Conservation (phyloP, 2,888 invertebrate species). For the Aphidoletes aphidimyza region DNA sequence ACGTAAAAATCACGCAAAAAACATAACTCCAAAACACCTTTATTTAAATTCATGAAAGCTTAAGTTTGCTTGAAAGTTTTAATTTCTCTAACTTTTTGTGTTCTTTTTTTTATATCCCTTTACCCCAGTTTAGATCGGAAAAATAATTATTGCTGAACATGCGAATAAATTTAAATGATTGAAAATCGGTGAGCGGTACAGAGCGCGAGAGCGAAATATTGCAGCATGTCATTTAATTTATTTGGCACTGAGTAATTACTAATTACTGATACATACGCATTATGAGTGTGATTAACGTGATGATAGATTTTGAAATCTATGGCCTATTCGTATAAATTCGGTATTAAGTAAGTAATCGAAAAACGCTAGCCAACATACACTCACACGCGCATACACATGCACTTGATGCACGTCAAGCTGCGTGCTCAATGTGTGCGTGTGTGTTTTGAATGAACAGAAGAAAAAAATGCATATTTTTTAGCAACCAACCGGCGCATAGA, state of each 20-base stretch:
- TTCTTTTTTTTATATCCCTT: neutral
- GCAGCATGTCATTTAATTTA: constrained; percentile 15
- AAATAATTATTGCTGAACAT: constrained; percentile 46
- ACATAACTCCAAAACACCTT: neutral
- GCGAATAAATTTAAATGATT: neutral
- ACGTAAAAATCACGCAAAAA: neutral
- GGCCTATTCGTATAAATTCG: constrained; percentile 32
- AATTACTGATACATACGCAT: neutral
- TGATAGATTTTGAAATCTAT: constrained; percentile 25
- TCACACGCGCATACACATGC: neutral
- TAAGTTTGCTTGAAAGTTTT: constrained; percentile 4
- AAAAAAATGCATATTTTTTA: constrained; percentile 36
- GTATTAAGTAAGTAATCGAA: constrained; percentile 34
- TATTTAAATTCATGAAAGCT: too few relatives aligned
- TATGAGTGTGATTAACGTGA: constrained; percentile 51
- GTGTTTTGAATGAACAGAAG: neutral
- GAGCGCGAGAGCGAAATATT: neutral
- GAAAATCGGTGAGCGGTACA: neutral
- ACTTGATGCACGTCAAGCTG: too few relatives aligned
- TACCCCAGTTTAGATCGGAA: constrained; percentile 24
- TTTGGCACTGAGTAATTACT: constrained; percentile 24
- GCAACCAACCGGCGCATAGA: neutral
- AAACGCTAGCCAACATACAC: neutral
- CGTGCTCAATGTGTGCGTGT: neutral
- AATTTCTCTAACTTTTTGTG: neutral